Evolutionary conservation across 2,797 vertebrate genomes (phyloP).

Genomic region (Hydrophis major): DNA sequence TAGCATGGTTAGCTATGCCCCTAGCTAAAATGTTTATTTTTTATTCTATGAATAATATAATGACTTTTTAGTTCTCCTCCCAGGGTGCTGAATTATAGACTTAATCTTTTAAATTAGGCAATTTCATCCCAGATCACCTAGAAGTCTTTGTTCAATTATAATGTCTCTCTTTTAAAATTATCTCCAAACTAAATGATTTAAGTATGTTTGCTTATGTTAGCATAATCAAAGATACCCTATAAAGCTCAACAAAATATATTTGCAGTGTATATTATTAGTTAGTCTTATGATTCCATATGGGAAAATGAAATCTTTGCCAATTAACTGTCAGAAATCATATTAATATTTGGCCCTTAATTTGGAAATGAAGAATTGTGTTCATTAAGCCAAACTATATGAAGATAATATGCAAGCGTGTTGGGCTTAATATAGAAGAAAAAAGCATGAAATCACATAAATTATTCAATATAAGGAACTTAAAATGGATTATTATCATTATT

Average conservation of each 20-base stretch:
- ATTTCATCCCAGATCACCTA: slow-evolving; percentile 17
- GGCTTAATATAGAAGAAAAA: neutral
- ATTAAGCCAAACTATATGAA: neutral
- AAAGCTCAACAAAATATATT: slow-evolving; percentile 28
- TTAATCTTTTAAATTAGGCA: slow-evolving; percentile 23
- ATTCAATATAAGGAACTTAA: neutral
- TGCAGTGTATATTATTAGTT: neutral
- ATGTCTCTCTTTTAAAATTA: slow-evolving; percentile 7
- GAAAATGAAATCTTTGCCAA: slow-evolving; percentile 33
- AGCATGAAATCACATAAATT: neutral
- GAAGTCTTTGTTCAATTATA: slow-evolving; percentile 1
- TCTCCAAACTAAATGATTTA: slow-evolving; percentile 30
- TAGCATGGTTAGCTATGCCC: neutral
- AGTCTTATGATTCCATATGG: neutral
- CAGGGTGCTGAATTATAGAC: neutral
- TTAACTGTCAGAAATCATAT: slow-evolving; percentile 35
- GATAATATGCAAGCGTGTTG: neutral
- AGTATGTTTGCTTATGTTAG: slow-evolving; percentile 24
- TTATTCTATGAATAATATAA: neutral
- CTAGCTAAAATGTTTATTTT: neutral
- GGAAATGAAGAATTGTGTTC: neutral
- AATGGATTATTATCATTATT: neutral
- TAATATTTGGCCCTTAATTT: slow-evolving; percentile 33
- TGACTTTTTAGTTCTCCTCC: neutral
- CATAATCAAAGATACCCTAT: slow-evolving; percentile 36